phyloP scores from a whole-genome alignment of 2,113 vertebrate species.

The Spermophilus dauricus region DNA sequence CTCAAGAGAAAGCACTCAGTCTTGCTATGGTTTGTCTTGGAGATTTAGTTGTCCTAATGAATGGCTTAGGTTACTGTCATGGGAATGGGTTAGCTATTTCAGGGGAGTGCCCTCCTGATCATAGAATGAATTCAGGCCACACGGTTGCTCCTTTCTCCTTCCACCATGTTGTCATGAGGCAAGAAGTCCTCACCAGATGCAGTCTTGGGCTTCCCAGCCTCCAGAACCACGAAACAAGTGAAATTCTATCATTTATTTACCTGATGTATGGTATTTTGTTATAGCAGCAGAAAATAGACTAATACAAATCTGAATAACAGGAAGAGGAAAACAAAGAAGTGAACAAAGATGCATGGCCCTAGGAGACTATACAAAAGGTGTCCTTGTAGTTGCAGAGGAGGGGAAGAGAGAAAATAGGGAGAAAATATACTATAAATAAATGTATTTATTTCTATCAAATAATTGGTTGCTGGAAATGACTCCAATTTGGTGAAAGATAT shows the following conservation, averaged over 20 bases:
- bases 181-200: neutral
- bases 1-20: neutral
- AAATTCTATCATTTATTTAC: neutral
- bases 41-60: neutral
- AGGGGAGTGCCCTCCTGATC: too few species aligned
- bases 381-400: neutral
- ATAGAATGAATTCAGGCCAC: neutral
- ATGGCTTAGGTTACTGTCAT: neutral
- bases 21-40: neutral
- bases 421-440: neutral
- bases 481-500: neutral
- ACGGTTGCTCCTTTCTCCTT: neutral
- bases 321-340: neutral
- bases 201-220: neutral
- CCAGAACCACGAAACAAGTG: neutral
- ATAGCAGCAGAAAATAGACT: neutral
- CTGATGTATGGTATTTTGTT: neutral
- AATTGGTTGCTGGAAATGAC: neutral
- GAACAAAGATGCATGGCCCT: neutral
- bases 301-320: neutral
- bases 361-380: neutral
- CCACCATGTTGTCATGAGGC: neutral
- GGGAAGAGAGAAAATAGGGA: neutral
- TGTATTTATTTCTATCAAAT: neutral
- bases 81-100: neutral